Conservation (phyloP, 2,113 vertebrate species). For the Limanda limanda region DNA sequence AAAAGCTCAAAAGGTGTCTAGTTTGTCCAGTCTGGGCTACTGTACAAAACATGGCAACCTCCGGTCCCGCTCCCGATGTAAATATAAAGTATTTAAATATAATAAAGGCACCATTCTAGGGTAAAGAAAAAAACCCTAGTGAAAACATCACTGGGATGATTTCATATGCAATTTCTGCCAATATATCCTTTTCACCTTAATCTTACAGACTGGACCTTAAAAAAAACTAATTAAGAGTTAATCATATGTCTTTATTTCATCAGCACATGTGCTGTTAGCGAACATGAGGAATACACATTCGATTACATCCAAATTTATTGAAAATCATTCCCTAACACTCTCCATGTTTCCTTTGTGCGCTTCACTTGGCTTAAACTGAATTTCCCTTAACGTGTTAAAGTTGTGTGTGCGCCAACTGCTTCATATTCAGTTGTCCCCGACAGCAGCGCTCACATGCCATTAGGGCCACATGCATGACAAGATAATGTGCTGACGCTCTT, state of each 20-base stretch:
- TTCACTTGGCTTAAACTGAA: background rate
- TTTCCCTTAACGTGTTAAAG: conserved; percentile 7
- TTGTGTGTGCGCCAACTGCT: conserved; percentile 13
- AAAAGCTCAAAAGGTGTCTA: no score
- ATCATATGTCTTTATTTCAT: background rate
- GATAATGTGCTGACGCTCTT: conserved; percentile 56
- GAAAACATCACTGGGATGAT: no score
- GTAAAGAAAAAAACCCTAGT: no score
- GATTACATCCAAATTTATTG: background rate
- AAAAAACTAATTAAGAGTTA: no score
- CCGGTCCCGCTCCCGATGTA: no score
- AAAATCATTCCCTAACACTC: background rate
- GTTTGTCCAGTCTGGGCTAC: no score
- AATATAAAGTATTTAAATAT: no score
- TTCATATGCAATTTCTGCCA: no score
- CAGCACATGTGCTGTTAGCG: background rate
- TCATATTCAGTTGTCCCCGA: conserved; percentile 17
- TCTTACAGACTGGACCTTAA: no score
- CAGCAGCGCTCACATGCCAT: background rate
- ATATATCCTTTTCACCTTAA: no score
- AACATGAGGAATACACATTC: background rate
- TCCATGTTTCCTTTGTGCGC: background rate
- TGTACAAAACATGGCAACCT: no score
- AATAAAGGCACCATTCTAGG: no score
- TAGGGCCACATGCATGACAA: conserved; percentile 43